Base-by-base conservation (phyloP, 1,140 invertebrate genomes). In the Caenorhabditis briggsae region DNA sequence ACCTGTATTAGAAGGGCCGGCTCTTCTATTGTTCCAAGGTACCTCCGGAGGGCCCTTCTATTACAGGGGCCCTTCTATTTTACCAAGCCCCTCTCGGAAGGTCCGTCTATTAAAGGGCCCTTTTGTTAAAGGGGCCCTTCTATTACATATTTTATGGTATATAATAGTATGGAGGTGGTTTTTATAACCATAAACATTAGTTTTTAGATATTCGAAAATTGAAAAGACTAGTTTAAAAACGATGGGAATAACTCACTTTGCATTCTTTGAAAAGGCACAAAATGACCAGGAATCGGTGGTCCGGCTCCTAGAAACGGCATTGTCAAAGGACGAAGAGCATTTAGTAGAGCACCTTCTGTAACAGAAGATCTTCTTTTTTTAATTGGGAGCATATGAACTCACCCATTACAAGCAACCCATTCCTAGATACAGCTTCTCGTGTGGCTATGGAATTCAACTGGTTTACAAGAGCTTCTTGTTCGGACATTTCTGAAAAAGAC, bases 391-490 rank as follows among this genome's bases (percentile, higher is more conserved):
- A 5, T 20, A 1, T 33, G 1, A 33, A n/a, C 7, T 61, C 3
- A 78, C 46, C 46, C 70, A 78, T 78, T 23, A 50, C 70, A 12
- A 78, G 23, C 50, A 78, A 25, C 14, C 46, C 70, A 78, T 78
- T 78, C 50, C 70, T 78, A 20, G 70, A 6, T 9, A 78, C 43
- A 12, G 46, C 46, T 50, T 78, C 46, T 23, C 70, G 12, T 2
- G 70, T 78, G 12, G 70, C 43, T 20, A 53, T 78, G 2, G 46
- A 53, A 50, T 78, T 50, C 8, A 78, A 23, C 23, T 78, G 70
- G 53, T 78, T 78, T 46, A 78, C 43, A 50, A 50, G 70, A 25
- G 70, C 12, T 78, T 78, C 70, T 78, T 78, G 70, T 78, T 78
- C 70, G 0, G 70, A 50, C 70, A 78, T 78, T 23, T 78, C 70